phyloP scores from a whole-genome alignment of 2,888 invertebrate genomes.

The Melikaiella ostensackeni region DNA sequence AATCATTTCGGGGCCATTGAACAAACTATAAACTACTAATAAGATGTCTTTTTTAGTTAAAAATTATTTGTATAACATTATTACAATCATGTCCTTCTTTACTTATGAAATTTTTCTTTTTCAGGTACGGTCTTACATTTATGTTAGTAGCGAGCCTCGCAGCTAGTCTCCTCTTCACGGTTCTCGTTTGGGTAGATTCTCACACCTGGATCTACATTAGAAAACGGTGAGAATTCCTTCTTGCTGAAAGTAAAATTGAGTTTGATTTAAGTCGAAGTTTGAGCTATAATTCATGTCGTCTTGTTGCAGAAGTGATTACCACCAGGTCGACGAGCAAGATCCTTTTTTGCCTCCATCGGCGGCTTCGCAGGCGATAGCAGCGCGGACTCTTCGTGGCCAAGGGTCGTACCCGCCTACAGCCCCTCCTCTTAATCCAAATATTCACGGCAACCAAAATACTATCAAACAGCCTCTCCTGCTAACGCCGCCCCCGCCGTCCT shows the following conservation, averaged over 20 bases:
- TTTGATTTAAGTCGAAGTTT: slow-evolving; percentile 26
- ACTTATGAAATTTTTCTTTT: slow-evolving; percentile 35
- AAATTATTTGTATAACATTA: too few species aligned
- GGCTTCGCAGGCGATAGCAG: slow-evolving; percentile 81
- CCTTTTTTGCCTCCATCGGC: slow-evolving; percentile 85
- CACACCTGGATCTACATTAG: slow-evolving; percentile 98
- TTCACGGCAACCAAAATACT: slow-evolving; percentile 80
- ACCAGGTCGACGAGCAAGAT: slow-evolving; percentile 91
- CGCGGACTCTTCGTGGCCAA: slow-evolving; percentile 84
- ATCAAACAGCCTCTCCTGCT: slow-evolving; percentile 79
- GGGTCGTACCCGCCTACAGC: slow-evolving; percentile 85
- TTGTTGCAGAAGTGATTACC: slow-evolving; percentile 84
- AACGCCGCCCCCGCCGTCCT: slow-evolving; percentile 81
- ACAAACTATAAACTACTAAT: too few species aligned
- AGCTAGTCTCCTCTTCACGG: slow-evolving; percentile 93
- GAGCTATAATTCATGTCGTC: slow-evolving; percentile 51
- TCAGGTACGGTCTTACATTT: slow-evolving; percentile 85
- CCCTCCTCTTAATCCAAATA: slow-evolving; percentile 78
- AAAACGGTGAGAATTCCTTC: slow-evolving; percentile 83
- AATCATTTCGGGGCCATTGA: too few species aligned
- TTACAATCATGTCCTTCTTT: too few species aligned
- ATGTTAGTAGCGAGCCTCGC: slow-evolving; percentile 92
- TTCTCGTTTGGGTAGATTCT: slow-evolving; percentile 95
- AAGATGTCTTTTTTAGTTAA: too few species aligned
- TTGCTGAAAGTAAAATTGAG: neutral